Evolutionary conservation across 1,140 invertebrate species (phyloP).

Genomic region (Scaptomyza pallida): DNA sequence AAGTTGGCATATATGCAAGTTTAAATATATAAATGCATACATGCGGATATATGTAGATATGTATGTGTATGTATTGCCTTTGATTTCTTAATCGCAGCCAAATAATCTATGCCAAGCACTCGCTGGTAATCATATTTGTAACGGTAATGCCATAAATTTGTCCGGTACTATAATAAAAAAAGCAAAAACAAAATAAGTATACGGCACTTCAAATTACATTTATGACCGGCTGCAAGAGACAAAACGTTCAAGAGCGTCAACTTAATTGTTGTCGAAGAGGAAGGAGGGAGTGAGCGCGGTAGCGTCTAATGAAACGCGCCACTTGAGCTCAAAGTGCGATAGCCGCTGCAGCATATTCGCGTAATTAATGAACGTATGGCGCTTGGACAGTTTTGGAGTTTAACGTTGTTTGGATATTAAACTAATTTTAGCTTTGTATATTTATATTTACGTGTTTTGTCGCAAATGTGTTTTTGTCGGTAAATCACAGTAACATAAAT

Average conservation of each 20-base stretch:
- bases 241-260: conserved; percentile 22
- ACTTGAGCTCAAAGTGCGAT: conserved; percentile 55
- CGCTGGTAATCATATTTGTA: conserved; percentile 30
- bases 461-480: background rate
- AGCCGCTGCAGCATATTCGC: conserved; percentile 40
- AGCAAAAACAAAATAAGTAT: background rate
- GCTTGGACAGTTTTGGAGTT: background rate
- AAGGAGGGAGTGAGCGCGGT: conserved; percentile 17
- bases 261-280: conserved; percentile 22
- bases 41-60: background rate
- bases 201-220: conserved; percentile 30
- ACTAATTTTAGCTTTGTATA: conserved; percentile 1
- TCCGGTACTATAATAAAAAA: conserved; percentile 3
- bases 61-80: background rate
- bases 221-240: conserved; percentile 37
- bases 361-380: conserved; percentile 49
- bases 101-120: conserved; percentile 17
- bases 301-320: conserved; percentile 64
- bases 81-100: conserved; percentile 35
- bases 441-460: background rate
- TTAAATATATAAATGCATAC: background rate
- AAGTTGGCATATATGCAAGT: background rate
- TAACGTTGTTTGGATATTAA: background rate
- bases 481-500: conserved; percentile 13
- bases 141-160: conserved; percentile 36